Evolutionary conservation across 1,140 invertebrate species (phyloP), one percentile per base, ranked within the genome.

Genomic region (Zaprionus nigranus): DNA sequence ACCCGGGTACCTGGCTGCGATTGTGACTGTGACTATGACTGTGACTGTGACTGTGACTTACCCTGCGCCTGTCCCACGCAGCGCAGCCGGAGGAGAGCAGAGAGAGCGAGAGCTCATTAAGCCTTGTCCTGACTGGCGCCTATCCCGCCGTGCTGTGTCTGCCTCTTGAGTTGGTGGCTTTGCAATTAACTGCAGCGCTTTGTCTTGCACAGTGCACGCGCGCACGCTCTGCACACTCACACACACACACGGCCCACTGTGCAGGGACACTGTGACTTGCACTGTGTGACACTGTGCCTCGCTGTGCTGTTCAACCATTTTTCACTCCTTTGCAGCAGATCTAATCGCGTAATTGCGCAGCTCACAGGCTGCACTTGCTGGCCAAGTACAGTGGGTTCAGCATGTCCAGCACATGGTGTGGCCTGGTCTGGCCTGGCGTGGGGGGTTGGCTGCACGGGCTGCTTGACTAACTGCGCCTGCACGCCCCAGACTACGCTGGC

Each of bases 181-280:
- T 88, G 84, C 85, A 88, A 88, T 88, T 88, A 88, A 88, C 85
- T 88, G 85, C 78, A 79, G 79, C 75, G 84, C 83, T 67, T 85
- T 76, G 79, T 81, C 15, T 30, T 15, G 24, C 13, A 54, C 15
- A 46, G 68, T 60, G 70, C 64, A 64, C 67, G 80, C 73, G 69
- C 76, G 64, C 62, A 17, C n/a, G n/a, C n/a, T n/a, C n/a, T n/a
- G n/a, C n/a, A n/a, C n/a, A n/a, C n/a, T n/a, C n/a, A n/a, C n/a
- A n/a, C n/a, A n/a, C n/a, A n/a, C 6, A 15, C 40, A 17, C n/a
- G n/a, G 40, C 40, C 40, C 40, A 46, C 40, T 46, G 40, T 46
- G 40, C 40, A 40, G 38, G 75, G 46, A 75, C 76, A 56, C 53
- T 13, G 17, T 22, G 34, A 40, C 79, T 60, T 17, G 30, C 30